Conservation (phyloP, 2,113 vertebrate species). For the Baryphthengus martii region DNA sequence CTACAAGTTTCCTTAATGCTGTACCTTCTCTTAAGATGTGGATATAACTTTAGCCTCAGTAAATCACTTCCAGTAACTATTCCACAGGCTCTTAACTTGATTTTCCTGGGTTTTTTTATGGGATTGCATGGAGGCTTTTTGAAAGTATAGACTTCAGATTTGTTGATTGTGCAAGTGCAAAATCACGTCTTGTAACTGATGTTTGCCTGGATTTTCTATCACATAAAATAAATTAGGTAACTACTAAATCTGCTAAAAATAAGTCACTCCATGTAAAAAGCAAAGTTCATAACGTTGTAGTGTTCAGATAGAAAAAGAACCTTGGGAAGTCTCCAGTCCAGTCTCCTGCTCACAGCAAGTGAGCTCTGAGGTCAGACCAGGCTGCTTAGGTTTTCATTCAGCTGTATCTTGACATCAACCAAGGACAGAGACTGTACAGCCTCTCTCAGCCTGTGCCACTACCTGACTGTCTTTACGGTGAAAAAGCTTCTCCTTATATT, state of each 20-base stretch:
- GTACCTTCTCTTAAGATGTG: too few relatives aligned
- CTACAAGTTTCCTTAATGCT: too few relatives aligned
- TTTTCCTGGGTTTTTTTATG: constrained; percentile 26
- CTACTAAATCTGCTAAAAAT: neutral
- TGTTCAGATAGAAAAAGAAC: neutral
- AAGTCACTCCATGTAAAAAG: neutral
- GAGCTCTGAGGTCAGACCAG: neutral
- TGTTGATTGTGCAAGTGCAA: neutral
- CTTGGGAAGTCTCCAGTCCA: neutral
- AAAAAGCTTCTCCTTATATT: neutral
- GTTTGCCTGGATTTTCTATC: neutral
- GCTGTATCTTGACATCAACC: neutral
- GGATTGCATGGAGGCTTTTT: neutral
- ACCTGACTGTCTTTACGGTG: neutral
- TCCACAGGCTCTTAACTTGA: neutral
- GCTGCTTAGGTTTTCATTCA: neutral
- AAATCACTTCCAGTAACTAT: too few relatives aligned
- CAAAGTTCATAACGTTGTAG: neutral
- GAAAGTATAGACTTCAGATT: neutral
- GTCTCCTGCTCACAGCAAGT: neutral
- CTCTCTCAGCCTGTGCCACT: neutral
- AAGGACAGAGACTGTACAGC: neutral
- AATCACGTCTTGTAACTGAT: neutral
- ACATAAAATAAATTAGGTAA: neutral
- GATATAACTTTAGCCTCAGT: too few relatives aligned